Percentiles rank a stretch among this genome's conserved stretches.
phyloP scores from a whole-genome alignment of 2,888 invertebrate species.

The Lamellibrachia columna region DNA sequence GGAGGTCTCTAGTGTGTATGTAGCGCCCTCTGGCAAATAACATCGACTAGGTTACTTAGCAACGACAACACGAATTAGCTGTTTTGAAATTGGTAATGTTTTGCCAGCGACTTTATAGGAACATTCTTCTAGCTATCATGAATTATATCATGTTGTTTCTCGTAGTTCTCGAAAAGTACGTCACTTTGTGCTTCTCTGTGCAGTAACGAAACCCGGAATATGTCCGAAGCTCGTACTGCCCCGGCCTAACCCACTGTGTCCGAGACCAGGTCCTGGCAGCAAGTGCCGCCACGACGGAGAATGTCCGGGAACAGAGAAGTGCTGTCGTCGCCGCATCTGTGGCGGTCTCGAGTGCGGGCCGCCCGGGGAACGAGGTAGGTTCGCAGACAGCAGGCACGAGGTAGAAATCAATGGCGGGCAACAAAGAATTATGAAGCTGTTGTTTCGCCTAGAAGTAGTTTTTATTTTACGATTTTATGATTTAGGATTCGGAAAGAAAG shows the following conservation, averaged over 20 bases:
- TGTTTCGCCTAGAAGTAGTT: too few species aligned
- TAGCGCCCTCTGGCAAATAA: too few species aligned
- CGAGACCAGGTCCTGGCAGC: not conserved
- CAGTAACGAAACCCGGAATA: not conserved
- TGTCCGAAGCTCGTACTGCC: not conserved
- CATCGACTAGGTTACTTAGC: too few species aligned
- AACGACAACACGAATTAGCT: too few species aligned
- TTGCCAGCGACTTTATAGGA: not conserved
- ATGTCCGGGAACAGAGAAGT: not conserved
- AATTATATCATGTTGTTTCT: not conserved
- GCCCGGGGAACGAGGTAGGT: not conserved
- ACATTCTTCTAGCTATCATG: not conserved
- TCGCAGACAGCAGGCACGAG: not conserved
- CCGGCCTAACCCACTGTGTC: not conserved
- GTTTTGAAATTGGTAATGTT: not conserved
- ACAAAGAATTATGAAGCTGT: too few species aligned
- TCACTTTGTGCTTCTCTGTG: not conserved
- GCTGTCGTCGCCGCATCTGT: not conserved
- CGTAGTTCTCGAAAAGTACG: not conserved
- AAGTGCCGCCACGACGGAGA: not conserved
- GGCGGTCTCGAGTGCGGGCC: not conserved
- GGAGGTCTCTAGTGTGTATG: too few species aligned
- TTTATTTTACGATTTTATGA: too few species aligned
- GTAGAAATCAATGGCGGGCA: too few species aligned
- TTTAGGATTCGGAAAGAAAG: too few species aligned